Evolutionary conservation across 2,888 invertebrate genomes (phyloP).

Genomic region (Drosophila pseudotakahashii): DNA sequence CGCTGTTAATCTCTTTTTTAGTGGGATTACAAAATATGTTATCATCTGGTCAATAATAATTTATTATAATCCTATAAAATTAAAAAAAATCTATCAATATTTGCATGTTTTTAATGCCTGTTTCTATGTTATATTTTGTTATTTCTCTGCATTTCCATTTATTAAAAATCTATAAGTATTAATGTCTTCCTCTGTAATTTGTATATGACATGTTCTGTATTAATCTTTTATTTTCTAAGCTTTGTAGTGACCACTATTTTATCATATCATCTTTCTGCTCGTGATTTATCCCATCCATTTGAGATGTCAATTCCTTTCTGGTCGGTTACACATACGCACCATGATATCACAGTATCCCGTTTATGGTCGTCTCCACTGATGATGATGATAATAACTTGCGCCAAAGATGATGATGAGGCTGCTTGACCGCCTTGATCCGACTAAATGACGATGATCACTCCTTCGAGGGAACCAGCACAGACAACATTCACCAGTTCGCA

Average conservation of each 20-base stretch:
- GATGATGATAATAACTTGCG: slow-evolving; percentile 16
- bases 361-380: slow-evolving; percentile 19
- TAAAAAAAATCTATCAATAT: too few species aligned
- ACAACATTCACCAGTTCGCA: slow-evolving; percentile 47
- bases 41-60: background rate
- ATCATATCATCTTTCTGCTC: background rate
- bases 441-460: slow-evolving; percentile 19
- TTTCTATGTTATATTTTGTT: too few species aligned
- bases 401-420: slow-evolving; percentile 23
- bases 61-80: too few species aligned
- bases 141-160: too few species aligned
- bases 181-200: too few species aligned
- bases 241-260: background rate
- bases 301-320: slow-evolving; percentile 17
- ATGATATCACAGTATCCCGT: slow-evolving; percentile 26
- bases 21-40: too few species aligned
- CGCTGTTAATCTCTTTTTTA: background rate
- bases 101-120: too few species aligned
- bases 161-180: too few species aligned
- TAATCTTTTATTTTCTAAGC: too few species aligned
- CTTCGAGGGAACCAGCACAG: slow-evolving; percentile 25
- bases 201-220: too few species aligned
- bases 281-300: slow-evolving; percentile 11
- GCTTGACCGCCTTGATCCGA: slow-evolving; percentile 21
- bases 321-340: slow-evolving; percentile 24